These are phyloP conservation scores for Thyatira batis DNA, from an alignment of 2,888 invertebrate genomes.

Conservation along the genomic window DNA sequence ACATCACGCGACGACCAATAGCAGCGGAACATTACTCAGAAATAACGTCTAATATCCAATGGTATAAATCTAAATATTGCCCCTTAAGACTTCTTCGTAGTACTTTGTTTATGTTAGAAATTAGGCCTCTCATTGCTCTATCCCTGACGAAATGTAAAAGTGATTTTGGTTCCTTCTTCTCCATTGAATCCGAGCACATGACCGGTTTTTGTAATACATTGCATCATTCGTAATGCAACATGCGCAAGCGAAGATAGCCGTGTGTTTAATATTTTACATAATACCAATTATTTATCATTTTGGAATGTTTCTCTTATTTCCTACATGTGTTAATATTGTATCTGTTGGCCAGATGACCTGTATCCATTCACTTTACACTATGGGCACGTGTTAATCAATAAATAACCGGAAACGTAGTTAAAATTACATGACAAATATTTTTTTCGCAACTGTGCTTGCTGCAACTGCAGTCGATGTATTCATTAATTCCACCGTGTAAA, in stretches of 20 bases:
- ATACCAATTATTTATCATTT: background rate
- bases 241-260: background rate
- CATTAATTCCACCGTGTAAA: no score
- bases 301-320: background rate
- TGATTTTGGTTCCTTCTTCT: no score
- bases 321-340: background rate
- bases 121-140: no score
- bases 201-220: background rate
- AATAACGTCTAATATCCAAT: no score
- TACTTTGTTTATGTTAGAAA: no score
- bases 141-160: no score
- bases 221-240: background rate
- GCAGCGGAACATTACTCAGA: no score
- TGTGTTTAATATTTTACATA: background rate
- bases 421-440: background rate
- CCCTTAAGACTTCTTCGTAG: no score
- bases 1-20: no score
- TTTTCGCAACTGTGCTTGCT: no score
- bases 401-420: background rate
- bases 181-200: background rate
- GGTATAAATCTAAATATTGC: no score
- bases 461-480: no score
- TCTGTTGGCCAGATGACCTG: slow-evolving; percentile 3
- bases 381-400: background rate
- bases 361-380: slow-evolving; percentile 35